A percentile compares a stretch with the other conserved stretches of the same genome.
Evolutionary conservation across 2,113 vertebrate genomes (phyloP).

Genomic region (Toxostoma redivivum): DNA sequence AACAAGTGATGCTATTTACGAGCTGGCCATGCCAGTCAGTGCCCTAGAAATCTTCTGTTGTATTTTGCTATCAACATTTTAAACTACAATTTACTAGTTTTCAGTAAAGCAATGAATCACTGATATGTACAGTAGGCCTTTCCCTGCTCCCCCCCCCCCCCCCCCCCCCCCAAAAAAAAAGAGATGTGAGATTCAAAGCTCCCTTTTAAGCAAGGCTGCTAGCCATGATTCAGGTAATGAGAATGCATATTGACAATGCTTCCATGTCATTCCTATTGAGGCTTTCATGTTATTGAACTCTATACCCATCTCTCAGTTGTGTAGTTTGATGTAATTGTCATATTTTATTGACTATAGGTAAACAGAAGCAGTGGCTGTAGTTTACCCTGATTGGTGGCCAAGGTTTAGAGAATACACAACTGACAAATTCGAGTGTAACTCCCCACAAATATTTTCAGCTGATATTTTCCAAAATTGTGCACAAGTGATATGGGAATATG

Average conservation of each 20-base stretch:
- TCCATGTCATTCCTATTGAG: slow-evolving; percentile 18
- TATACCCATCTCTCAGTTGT: not conserved
- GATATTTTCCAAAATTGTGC: not conserved
- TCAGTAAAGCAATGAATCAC: not conserved
- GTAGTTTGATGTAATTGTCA: slow-evolving; percentile 35
- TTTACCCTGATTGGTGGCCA: not conserved
- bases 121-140: not conserved
- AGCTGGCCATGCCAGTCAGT: not conserved
- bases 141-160: too few species aligned
- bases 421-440: not conserved
- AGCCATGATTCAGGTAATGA: slow-evolving; percentile 15
- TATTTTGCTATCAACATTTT: not conserved
- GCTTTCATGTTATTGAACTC: slow-evolving; percentile 16
- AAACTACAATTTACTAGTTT: not conserved
- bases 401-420: not conserved
- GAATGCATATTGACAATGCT: not conserved
- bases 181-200: not conserved
- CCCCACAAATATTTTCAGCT: not conserved
- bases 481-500: not conserved
- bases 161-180: not conserved
- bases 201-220: slow-evolving; percentile 21
- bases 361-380: not conserved
- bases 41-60: not conserved
- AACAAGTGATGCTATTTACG: not conserved
- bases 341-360: slow-evolving; percentile 25